Conservation (phyloP, 2,888 invertebrate species). For the Drosophila nr. perissopoda region DNA sequence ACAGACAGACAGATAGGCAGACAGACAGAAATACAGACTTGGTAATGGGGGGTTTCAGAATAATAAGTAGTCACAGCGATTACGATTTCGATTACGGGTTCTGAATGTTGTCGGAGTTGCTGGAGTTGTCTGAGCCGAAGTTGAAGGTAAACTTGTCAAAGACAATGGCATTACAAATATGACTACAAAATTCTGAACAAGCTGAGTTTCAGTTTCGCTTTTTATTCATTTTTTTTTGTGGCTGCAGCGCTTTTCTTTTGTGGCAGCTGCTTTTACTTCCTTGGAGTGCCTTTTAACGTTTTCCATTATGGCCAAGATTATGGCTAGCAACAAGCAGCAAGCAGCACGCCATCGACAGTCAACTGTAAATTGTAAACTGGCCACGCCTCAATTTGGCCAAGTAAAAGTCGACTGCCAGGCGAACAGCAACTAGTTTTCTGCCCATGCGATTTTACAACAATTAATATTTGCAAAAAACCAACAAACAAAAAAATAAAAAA, state of each 20-base stretch:
- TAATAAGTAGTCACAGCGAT: slow-evolving; percentile 49
- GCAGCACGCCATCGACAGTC: slow-evolving; percentile 38
- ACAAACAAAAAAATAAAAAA: slow-evolving; percentile 25
- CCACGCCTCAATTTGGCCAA: slow-evolving; percentile 76
- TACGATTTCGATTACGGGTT: slow-evolving; percentile 71
- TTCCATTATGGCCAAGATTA: slow-evolving; percentile 63
- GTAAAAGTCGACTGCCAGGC: slow-evolving; percentile 69
- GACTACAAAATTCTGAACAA: slow-evolving; percentile 46
- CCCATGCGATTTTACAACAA: slow-evolving; percentile 64
- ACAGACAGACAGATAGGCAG: slow-evolving; percentile 20
- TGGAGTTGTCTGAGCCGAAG: slow-evolving; percentile 64
- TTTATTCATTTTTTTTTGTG: slow-evolving; percentile 7
- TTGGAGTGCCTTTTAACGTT: slow-evolving; percentile 41
- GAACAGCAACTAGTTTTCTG: slow-evolving; percentile 64
- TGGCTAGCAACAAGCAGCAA: slow-evolving; percentile 50
- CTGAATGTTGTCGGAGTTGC: slow-evolving; percentile 29
- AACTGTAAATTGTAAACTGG: slow-evolving; percentile 31
- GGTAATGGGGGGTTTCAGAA: slow-evolving; percentile 26
- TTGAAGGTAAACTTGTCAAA: slow-evolving; percentile 80
- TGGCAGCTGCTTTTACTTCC: slow-evolving; percentile 69
- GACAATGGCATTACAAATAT: slow-evolving; percentile 65
- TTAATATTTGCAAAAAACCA: slow-evolving; percentile 69
- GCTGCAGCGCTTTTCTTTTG: slow-evolving; percentile 21
- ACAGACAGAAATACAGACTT: slow-evolving; percentile 12
- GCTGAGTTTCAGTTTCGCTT: slow-evolving; percentile 46